Conservation (phyloP, 2,888 invertebrate species). For the Cephus pulcher region DNA sequence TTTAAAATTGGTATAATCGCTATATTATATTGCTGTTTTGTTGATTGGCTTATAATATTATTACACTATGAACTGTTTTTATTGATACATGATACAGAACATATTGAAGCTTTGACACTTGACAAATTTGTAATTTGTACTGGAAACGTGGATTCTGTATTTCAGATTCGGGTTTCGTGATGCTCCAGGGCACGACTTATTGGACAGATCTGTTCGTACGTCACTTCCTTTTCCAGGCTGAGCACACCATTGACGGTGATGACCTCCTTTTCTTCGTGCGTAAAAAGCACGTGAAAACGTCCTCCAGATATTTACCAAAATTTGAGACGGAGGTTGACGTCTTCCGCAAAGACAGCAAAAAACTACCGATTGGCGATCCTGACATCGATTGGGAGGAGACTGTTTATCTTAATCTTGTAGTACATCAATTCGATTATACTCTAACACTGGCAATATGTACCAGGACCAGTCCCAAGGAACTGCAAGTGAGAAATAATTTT, state of each 20-base stretch:
- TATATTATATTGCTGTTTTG: not conserved
- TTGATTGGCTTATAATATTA: not conserved
- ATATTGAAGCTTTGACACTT: not conserved
- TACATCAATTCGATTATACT: slow-evolving; percentile 99
- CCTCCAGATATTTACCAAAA: slow-evolving; percentile 88
- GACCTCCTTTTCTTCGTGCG: slow-evolving; percentile 96
- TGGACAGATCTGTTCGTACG: slow-evolving; percentile 96
- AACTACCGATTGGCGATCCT: slow-evolving; percentile 95
- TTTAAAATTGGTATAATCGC: not conserved
- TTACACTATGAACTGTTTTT: not conserved
- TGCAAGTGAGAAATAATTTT: slow-evolving; percentile 78
- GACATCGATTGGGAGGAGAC: slow-evolving; percentile 99
- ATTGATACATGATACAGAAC: not conserved
- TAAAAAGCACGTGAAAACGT: slow-evolving; percentile 89
- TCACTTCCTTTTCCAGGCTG: slow-evolving; percentile 92
- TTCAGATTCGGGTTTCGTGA: slow-evolving; percentile 90
- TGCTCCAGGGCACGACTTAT: slow-evolving; percentile 92
- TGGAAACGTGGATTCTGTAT: slow-evolving; percentile 26
- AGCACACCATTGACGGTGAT: slow-evolving; percentile 90
- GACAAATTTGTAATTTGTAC: not conserved
- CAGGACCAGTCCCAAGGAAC: slow-evolving; percentile 95
- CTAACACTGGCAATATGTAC: slow-evolving; percentile 98
- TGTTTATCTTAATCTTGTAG: slow-evolving; percentile 95
- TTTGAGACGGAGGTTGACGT: slow-evolving; percentile 98
- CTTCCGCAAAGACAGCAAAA: slow-evolving; percentile 96